These are phyloP conservation scores for Apocheima hispidaria DNA, from an alignment of 2,888 invertebrate species.

Conservation along the genomic window DNA sequence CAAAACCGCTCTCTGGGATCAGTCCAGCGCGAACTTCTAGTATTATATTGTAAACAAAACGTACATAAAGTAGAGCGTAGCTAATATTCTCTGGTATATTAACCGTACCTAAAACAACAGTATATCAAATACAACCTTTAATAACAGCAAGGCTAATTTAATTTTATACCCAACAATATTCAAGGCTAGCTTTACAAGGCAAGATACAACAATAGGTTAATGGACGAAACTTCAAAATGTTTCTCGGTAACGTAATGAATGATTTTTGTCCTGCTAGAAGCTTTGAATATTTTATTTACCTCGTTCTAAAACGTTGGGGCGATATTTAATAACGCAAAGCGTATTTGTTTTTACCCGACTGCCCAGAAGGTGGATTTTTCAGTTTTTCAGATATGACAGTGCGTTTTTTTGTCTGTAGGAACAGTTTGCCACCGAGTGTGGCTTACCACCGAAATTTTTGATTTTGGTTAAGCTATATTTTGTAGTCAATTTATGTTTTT, in stretches of 20 bases:
- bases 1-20: too few species aligned
- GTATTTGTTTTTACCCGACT: neutral
- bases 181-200: neutral
- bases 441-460: too few species aligned
- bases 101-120: constrained; percentile 23
- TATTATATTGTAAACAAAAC: too few species aligned
- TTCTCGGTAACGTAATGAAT: constrained; percentile 15
- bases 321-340: constrained; percentile 1
- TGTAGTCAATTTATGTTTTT: too few species aligned
- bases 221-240: constrained; percentile 28
- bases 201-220: constrained; percentile 25
- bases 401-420: neutral
- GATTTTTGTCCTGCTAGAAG: constrained; percentile 11
- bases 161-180: neutral
- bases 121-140: constrained; percentile 24
- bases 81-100: constrained; percentile 17
- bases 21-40: too few species aligned
- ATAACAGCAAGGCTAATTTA: constrained; percentile 23
- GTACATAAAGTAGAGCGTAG: constrained; percentile 3
- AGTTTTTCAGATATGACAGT: neutral
- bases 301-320: constrained; percentile 2
- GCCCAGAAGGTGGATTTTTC: too few species aligned
- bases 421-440: too few species aligned
- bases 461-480: too few species aligned
- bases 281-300: constrained; percentile 16